Conservation (phyloP, 2,797 vertebrate genomes). For the Botia kubotai region DNA sequence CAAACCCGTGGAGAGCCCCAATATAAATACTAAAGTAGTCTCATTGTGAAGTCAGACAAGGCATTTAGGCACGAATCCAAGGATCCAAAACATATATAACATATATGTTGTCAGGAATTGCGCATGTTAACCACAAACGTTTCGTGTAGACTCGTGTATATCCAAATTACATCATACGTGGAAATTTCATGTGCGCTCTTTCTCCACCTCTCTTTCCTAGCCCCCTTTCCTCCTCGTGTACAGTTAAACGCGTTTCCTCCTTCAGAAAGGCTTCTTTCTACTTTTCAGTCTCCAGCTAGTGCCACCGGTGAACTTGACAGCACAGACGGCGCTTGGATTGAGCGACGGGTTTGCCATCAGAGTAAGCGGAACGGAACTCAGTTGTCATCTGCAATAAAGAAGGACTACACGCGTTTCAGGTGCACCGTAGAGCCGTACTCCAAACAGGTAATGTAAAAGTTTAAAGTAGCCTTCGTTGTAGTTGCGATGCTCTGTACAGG, state of each 20-base stretch:
- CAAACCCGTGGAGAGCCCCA: too few relatives aligned
- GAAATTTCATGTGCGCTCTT: constrained; percentile 41
- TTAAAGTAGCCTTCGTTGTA: neutral
- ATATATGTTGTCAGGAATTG: neutral
- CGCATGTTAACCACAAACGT: neutral
- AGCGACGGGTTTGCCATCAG: constrained; percentile 3
- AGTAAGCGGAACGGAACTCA: neutral
- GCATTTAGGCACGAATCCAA: neutral
- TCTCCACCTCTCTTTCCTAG: constrained; percentile 43
- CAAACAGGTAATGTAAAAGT: constrained; percentile 31
- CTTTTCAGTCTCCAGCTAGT: constrained; percentile 43
- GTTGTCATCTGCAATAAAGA: constrained; percentile 13
- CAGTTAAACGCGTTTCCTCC: constrained; percentile 59
- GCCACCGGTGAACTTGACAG: constrained; percentile 51
- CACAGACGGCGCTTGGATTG: constrained; percentile 14
- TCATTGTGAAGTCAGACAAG: neutral
- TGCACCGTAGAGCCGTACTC: neutral
- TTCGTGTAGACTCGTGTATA: neutral
- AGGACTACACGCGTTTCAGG: constrained; percentile 18
- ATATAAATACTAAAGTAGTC: neutral
- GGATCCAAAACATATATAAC: neutral
- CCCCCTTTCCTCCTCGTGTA: constrained; percentile 58
- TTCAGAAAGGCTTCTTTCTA: constrained; percentile 63
- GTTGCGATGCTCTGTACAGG: neutral
- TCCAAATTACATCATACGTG: constrained; percentile 41